Evolutionary conservation across 2,888 invertebrate species (phyloP).

Genomic region (Sphaerophoria rueppellii): DNA sequence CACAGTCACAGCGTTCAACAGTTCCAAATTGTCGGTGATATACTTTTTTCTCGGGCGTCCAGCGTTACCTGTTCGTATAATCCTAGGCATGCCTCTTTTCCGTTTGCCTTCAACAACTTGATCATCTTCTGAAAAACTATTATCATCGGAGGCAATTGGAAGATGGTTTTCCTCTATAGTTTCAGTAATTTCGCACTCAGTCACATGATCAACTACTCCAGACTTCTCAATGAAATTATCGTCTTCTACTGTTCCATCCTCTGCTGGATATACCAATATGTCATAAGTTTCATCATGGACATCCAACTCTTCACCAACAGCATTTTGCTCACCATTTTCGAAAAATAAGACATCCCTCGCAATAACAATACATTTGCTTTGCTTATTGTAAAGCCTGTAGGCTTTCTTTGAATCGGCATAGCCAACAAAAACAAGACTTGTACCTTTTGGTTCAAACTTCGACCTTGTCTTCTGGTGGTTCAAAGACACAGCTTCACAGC

Average conservation of each 20-base stretch:
- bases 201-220: background rate
- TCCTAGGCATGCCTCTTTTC: slow-evolving; percentile 48
- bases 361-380: background rate
- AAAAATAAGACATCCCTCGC: background rate
- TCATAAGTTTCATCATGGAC: background rate
- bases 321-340: background rate
- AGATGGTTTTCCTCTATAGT: background rate
- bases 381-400: no score
- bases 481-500: background rate
- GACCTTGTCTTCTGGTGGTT: background rate
- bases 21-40: slow-evolving; percentile 12
- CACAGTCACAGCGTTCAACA: background rate
- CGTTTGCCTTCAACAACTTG: background rate
- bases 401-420: slow-evolving; percentile 6
- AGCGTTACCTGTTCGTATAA: slow-evolving; percentile 31
- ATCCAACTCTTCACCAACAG: background rate
- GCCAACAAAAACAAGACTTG: slow-evolving; percentile 15
- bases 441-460: background rate
- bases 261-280: slow-evolving; percentile 3
- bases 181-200: background rate
- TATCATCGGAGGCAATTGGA: background rate
- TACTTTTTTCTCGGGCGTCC: slow-evolving; percentile 50
- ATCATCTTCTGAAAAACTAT: slow-evolving; percentile 6
- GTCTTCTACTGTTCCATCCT: background rate
- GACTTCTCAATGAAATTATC: no score